Evolutionary conservation across 2,888 invertebrate genomes (phyloP), one percentile per base, ranked within the genome.

Genomic region (Caenorhabditis becei): DNA sequence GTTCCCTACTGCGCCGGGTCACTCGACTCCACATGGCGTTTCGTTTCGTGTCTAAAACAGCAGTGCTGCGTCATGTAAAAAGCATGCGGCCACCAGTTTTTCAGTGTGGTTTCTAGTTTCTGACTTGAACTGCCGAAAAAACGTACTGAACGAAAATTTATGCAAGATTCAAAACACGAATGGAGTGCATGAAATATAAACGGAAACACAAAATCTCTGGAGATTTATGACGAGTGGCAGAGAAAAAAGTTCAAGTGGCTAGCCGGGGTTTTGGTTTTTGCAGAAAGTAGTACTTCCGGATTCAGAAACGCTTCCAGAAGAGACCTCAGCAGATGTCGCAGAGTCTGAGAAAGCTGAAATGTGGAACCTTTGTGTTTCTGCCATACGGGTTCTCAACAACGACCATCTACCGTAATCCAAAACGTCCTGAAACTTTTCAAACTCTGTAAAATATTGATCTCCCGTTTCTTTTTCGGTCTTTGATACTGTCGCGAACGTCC

Each of bases 381-480:
- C n/a, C n/a, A n/a, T n/a, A n/a, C n/a, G n/a, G n/a, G n/a, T n/a
- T n/a, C n/a, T n/a, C n/a, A n/a, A n/a, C n/a, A n/a, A n/a, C n/a
- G n/a, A n/a, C n/a, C n/a, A 32, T 32, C 32, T 32, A 32, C 32
- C 32, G 32, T 32, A 32, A 10, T 11, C 10, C 35, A 35, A 35
- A 10, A 35, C 35, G 35, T 35, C 41, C 41, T 41, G 41, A 41
- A 41, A 41, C 14, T 41, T 14, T 10, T 14, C 3, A 47, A 18
- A 47, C n/a, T 20, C 20, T n/a, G 18, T 47, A 18, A 47, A 47
- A 18, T 51, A 2, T 51, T 51, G 18, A 51, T 16, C 51, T 10
- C 4, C 24, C 26, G 14, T 26, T 51, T 24, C 51, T 51, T 24
- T 51, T 51, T 51, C 41, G 51, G 26, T 51, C 26, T 51, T 51